phyloP scores from a whole-genome alignment of 2,888 invertebrate genomes.

The Drosophila tripunctata region DNA sequence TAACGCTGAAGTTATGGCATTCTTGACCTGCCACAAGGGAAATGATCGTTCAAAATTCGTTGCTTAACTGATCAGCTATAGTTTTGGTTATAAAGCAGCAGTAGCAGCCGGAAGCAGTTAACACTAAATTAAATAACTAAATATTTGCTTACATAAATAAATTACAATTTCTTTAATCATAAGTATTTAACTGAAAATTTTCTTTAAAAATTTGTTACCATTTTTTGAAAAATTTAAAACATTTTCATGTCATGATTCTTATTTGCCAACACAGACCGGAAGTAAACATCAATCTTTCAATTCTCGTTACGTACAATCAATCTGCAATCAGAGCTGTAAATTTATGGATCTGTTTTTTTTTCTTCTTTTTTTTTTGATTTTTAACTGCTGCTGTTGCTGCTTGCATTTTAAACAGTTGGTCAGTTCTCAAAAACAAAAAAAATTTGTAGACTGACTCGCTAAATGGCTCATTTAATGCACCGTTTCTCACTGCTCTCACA shows the following conservation, averaged over 20 bases:
- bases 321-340: slow-evolving; percentile 35
- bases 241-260: too few relatives aligned
- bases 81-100: not conserved
- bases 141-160: too few relatives aligned
- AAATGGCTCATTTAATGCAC: slow-evolving; percentile 75
- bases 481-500: slow-evolving; percentile 72
- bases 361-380: not conserved
- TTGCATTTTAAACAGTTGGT: slow-evolving; percentile 53
- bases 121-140: too few relatives aligned
- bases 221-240: too few relatives aligned
- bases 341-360: slow-evolving; percentile 18
- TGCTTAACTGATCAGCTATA: not conserved
- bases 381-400: slow-evolving; percentile 5
- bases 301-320: not conserved
- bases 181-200: too few relatives aligned
- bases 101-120: not conserved
- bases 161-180: too few relatives aligned
- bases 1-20: not conserved
- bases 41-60: not conserved
- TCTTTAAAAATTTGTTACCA: too few relatives aligned
- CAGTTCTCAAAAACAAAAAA: slow-evolving; percentile 25
- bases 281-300: slow-evolving; percentile 17
- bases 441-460: slow-evolving; percentile 74
- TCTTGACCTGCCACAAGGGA: not conserved
- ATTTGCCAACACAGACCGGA: slow-evolving; percentile 6